Evolutionary conservation across 2,797 vertebrate genomes (phyloP), one percentile per base, ranked within the genome.

Genomic region (Coccyzus lansbergi): DNA sequence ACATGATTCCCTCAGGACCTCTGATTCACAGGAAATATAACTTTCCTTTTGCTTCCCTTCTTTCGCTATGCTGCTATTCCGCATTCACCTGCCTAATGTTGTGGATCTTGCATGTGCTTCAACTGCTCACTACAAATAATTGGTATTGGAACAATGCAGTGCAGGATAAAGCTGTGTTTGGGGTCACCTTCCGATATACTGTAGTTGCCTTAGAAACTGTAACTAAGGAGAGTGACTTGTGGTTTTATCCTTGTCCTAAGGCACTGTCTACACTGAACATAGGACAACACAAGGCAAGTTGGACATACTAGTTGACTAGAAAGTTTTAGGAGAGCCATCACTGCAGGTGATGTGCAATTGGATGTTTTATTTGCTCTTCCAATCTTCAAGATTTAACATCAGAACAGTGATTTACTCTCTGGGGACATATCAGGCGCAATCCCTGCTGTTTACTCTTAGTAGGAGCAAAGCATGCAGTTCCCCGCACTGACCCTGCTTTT

Each of bases 1-100:
- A 7, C 0, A 0, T 33, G 26, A 15, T 36, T 33, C 11, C 29
- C 31, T 15, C 59, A 44, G 28, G 29, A 52, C 9, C 15, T 53
- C n/a, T 1, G 1, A 0, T 52, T 75, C 53, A 19, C 0, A 0
- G 4, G 24, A 48, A 53, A 4, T 48, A 65, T 60, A 12, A 21
- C 7, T 59, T 74, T 12, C 1, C 1, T 46, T 78, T 64, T 74
- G 15, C 55, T 86, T 6, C 6, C 7, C 22, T 72, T 58, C 21
- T 22, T 62, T 72, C 12, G n/a, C 24, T 6, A 7, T 91, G 31
- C 21, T 91, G 64, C 71, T 79, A 20, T 34, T 83, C 44, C 10
- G 25, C 46, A 34, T 70, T 59, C 26, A 13, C 31, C 25, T 52
- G 28, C 34, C 29, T 86, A 38, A 56, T 71, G 7, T 7, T 21